Evolutionary conservation across 2,113 vertebrate genomes (phyloP).

Genomic region (Neolamprologus caudopunctatus): DNA sequence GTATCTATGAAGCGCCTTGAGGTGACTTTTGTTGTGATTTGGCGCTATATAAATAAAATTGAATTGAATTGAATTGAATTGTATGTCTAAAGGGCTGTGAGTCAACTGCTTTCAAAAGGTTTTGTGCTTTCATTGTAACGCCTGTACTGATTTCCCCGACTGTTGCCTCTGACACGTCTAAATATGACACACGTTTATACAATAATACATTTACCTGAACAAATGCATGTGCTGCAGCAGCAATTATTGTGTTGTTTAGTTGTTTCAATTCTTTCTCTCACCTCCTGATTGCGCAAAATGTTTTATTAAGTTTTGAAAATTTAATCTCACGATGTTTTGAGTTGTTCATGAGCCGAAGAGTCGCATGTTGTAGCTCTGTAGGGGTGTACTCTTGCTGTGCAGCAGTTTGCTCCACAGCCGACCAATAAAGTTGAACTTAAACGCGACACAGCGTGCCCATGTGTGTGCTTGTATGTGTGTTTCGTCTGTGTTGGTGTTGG

Average conservation of each 20-base stretch:
- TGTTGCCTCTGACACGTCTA: not conserved
- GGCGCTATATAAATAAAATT: too few species aligned
- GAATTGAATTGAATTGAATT: too few species aligned
- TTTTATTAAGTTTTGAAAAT: not conserved
- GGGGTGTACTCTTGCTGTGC: not conserved
- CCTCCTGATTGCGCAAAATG: not conserved
- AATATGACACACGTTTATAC: not conserved
- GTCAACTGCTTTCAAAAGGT: not conserved
- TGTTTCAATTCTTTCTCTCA: not conserved
- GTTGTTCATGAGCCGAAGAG: not conserved
- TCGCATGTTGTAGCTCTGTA: not conserved
- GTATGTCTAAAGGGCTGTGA: not conserved
- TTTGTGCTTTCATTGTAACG: not conserved
- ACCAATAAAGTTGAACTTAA: not conserved
- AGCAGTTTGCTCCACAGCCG: not conserved
- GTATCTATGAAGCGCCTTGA: too few species aligned
- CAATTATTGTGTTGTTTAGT: not conserved
- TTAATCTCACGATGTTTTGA: accelerated
- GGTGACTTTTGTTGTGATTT: too few species aligned
- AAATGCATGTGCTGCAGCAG: not conserved
- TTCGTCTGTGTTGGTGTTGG: not conserved
- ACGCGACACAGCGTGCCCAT: not conserved
- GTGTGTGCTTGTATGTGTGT: not conserved
- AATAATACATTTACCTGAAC: not conserved
- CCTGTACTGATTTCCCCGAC: not conserved